Percentiles rank a stretch among this genome's conserved stretches.
Evolutionary conservation across 2,888 invertebrate species (phyloP).

Genomic region (Hyppa rectilinea): DNA sequence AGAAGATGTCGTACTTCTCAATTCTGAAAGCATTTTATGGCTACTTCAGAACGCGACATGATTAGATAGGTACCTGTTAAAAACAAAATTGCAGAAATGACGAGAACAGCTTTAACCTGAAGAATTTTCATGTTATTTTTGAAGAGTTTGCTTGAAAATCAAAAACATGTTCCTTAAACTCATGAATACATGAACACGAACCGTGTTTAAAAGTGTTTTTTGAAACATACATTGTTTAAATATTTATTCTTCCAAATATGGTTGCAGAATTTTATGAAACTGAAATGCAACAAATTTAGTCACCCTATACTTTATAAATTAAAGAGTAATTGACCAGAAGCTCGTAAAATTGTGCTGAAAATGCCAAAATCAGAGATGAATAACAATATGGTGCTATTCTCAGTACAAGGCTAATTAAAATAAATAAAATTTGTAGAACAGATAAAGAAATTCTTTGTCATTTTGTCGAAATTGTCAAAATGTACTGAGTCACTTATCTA

Average conservation of each 20-base stretch:
- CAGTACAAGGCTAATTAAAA: background rate
- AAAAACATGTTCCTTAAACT: conserved; percentile 2
- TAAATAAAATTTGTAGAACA: background rate
- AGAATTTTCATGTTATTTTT: background rate
- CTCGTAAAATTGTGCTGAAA: background rate
- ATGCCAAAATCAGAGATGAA: background rate
- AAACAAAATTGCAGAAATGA: background rate
- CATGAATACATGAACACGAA: conserved; percentile 9
- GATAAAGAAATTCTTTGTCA: conserved; percentile 7
- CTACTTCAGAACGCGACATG: background rate
- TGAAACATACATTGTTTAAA: background rate
- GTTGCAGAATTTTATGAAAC: too few species aligned
- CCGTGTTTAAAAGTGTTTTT: background rate
- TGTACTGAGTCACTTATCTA: conserved; percentile 53
- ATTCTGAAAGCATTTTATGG: background rate
- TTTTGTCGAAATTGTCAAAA: conserved; percentile 48
- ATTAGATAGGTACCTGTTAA: background rate
- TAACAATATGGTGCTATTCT: background rate
- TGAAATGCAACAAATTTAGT: background rate
- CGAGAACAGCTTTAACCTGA: background rate
- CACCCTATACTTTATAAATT: background rate
- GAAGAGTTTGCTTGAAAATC: background rate
- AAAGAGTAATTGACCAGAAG: background rate
- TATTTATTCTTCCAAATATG: background rate
- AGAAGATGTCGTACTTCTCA: background rate